These are phyloP conservation scores for Apodemus agrarius DNA, from an alignment of 2,797 vertebrate genomes.

Conservation along the genomic window DNA sequence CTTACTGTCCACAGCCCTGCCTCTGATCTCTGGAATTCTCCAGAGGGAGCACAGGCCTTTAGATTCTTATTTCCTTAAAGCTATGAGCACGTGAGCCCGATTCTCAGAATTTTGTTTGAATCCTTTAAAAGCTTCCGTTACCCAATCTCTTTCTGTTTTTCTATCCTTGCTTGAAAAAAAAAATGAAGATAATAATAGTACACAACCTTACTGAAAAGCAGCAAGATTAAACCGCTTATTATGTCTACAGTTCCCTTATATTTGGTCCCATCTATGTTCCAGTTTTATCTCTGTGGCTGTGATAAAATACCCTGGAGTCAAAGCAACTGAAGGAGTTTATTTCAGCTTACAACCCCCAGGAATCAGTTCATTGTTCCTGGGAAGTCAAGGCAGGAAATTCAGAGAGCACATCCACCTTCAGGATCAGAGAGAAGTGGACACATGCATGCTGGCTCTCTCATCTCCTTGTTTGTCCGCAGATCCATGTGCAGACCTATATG, in stretches of 20 bases:
- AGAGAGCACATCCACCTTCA: not conserved
- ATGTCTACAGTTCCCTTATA: not conserved
- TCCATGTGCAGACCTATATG: not conserved
- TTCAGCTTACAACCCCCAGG: not conserved
- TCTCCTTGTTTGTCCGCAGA: not conserved
- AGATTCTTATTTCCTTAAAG: not conserved
- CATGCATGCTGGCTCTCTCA: not conserved
- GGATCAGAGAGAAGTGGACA: not conserved
- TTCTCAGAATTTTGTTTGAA: not conserved
- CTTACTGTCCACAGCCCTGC: not conserved
- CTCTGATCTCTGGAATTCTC: not conserved
- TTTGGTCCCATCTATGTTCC: not conserved
- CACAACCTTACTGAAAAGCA: not conserved
- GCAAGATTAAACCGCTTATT: not conserved
- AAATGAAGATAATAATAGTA: not conserved
- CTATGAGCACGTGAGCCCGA: not conserved
- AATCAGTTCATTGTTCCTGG: not conserved
- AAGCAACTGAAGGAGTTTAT: not conserved
- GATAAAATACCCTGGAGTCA: not conserved
- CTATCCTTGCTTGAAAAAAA: not conserved
- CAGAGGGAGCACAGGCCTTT: not conserved
- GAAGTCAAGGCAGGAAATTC: not conserved
- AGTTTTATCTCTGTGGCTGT: not conserved
- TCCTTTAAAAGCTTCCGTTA: not conserved
- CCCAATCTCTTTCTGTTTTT: not conserved